phyloP scores from a whole-genome alignment of 2,888 invertebrate species.

The Elgonia sp. region DNA sequence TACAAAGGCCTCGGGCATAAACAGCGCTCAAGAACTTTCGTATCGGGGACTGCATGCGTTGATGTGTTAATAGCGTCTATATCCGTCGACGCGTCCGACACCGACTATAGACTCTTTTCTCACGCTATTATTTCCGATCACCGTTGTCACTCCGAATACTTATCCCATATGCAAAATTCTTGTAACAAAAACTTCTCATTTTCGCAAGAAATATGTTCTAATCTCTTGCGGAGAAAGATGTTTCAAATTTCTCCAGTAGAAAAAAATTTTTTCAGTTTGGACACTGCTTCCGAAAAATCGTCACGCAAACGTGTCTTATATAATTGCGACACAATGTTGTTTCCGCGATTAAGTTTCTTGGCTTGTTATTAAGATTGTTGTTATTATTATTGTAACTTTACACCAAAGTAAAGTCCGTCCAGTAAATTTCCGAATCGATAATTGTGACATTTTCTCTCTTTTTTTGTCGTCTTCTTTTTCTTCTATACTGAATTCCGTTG shows the following conservation, averaged over 20 bases:
- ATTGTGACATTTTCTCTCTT: background rate
- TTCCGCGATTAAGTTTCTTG: conserved; percentile 22
- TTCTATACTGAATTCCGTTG: too few species aligned
- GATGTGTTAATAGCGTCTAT: conserved; percentile 86
- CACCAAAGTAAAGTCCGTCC: background rate
- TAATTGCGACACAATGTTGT: conserved; percentile 21
- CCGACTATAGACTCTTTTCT: conserved; percentile 76
- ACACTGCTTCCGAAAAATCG: too few species aligned
- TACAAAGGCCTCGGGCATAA: conserved; percentile 55
- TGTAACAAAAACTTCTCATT: too few species aligned
- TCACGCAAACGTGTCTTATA: too few species aligned
- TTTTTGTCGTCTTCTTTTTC: background rate
- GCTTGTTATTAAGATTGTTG: background rate
- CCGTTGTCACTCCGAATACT: background rate
- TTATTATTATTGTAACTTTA: conserved; percentile 25
- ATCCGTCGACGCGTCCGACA: conserved; percentile 84
- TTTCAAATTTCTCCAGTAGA: background rate
- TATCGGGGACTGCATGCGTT: conserved; percentile 82
- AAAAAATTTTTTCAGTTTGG: background rate
- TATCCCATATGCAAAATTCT: too few species aligned
- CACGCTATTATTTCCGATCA: conserved; percentile 81
- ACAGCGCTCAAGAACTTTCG: conserved; percentile 81
- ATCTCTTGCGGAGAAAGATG: too few species aligned
- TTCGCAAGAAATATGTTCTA: too few species aligned
- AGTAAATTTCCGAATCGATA: conserved; percentile 11